A percentile compares a stretch with the other conserved stretches of the same genome.
These are phyloP conservation scores for Crypturellus tataupa DNA, from an alignment of 2,797 vertebrate species.

Conservation along the genomic window DNA sequence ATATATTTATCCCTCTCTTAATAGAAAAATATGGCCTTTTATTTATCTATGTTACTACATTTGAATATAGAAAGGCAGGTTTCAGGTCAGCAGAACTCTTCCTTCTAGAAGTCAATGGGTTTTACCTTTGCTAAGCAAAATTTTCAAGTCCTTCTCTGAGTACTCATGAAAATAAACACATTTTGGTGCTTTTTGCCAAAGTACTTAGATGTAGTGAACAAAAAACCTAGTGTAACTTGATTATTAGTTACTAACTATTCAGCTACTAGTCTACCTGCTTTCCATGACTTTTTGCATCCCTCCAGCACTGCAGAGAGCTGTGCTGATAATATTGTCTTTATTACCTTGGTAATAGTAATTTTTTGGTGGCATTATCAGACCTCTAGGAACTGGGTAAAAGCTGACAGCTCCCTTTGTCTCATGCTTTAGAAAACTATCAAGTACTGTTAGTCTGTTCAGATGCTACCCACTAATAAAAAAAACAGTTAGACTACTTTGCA, in stretches of 20 bases:
- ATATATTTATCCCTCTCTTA: neutral
- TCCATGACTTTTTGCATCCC: neutral
- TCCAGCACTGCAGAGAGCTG: neutral
- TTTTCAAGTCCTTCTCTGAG: neutral
- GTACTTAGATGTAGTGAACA: neutral
- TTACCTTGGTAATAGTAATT: neutral
- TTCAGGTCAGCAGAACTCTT: neutral
- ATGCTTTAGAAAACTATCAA: neutral
- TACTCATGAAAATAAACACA: neutral
- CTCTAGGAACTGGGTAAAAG: neutral
- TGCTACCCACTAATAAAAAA: neutral
- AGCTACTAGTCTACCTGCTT: neutral
- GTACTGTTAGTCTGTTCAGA: neutral
- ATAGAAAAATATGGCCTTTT: neutral
- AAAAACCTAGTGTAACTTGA: neutral
- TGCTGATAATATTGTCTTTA: neutral
- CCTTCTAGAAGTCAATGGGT: neutral
- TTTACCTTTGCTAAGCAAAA: neutral
- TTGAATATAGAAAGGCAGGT: neutral
- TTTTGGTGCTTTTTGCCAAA: neutral
- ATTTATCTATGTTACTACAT: neutral
- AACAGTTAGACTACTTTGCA: neutral
- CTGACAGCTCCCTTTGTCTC: neutral
- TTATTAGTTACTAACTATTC: neutral
- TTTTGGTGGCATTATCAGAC: neutral